Evolutionary conservation across 1,140 invertebrate species (phyloP), one percentile per base, ranked within the genome.

Genomic region (Drosophila auraria): DNA sequence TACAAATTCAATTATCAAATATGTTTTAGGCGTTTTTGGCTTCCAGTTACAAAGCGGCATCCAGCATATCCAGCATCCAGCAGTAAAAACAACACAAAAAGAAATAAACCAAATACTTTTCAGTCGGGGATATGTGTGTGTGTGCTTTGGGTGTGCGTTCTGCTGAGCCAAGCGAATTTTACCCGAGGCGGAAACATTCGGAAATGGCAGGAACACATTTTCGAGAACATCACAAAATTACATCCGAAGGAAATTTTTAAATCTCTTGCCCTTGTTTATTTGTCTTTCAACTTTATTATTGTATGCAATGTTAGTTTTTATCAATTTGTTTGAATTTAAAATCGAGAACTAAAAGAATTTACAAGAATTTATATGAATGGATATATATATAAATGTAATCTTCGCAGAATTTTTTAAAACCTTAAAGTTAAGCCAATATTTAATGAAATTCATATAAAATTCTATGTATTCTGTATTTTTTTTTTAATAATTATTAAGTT

Each of bases 1-100:
- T 76, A 87, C 80, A 87, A 87, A 87, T 87, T 87, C 83, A 87
- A 87, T 87, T 87, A 87, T 82, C 60, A 83, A 87, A 87, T 83
- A 83, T 87, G 80, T 87, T 87, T 83, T 77, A 61, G 71, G 68
- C 68, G 47, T 27, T 61, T 72, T 59, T 71, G 69, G 42, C 44
- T 74, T 74, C 68, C 70, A 63, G 69, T 63, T 51, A 74, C 72
- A 64, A 57, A 49, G 65, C 50, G 58, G 17, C 25, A 44, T 7
- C 42, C 50, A 30, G 50, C 50, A 51, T n/a, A 51, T n/a, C 49
- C 42, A 33, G 30, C 15, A 30, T 11, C 12, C 53, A 62, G 23
- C 71, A 49, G 42, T 45, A 64, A 15, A 64, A 12, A 33, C 53
- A 72, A 65, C 51, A 71, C 44, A 51, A 63, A 38, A 56, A 27